A percentile compares a stretch with the other conserved stretches of the same genome.
Conservation (phyloP, 2,797 vertebrate genomes). For the Phoxinus dragarum region DNA sequence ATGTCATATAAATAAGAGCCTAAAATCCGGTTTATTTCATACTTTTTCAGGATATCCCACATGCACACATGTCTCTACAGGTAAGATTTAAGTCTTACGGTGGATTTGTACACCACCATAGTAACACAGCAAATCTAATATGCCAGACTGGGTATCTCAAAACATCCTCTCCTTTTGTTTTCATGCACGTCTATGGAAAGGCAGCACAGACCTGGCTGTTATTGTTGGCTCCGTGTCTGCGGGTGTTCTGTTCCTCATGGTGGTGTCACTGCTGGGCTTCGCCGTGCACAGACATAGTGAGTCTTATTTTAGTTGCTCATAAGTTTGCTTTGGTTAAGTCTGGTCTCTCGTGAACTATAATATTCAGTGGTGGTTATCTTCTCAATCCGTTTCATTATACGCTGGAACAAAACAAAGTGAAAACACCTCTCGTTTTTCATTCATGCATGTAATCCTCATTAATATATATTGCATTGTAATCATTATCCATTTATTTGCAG, state of each 20-base stretch:
- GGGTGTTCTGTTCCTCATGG: slow-evolving; percentile 70
- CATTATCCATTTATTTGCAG: slow-evolving; percentile 55
- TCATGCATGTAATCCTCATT: slow-evolving; percentile 16
- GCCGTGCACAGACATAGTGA: slow-evolving; percentile 45
- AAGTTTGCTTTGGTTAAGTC: not conserved
- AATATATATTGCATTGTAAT: slow-evolving; percentile 15
- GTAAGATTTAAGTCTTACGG: slow-evolving; percentile 42
- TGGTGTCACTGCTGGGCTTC: slow-evolving; percentile 59
- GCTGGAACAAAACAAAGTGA: not conserved
- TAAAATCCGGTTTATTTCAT: slow-evolving; percentile 19
- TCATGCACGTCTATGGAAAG: not conserved
- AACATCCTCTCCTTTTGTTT: not conserved
- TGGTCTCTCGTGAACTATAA: slow-evolving; percentile 6
- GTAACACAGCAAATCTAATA: not conserved
- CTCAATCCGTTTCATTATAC: slow-evolving; percentile 10
- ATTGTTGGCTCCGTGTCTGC: slow-evolving; percentile 73
- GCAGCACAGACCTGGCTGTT: slow-evolving; percentile 71
- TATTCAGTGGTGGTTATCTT: slow-evolving; percentile 4
- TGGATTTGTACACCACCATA: not conserved
- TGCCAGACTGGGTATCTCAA: not conserved
- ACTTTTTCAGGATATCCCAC: slow-evolving; percentile 62
- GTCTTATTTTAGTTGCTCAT: slow-evolving; percentile 1
- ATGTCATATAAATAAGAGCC: not conserved
- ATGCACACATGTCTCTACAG: slow-evolving; percentile 54
- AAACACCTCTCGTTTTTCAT: not conserved